A percentile compares a stretch with the other conserved stretches of the same genome.
Evolutionary conservation across 1,140 invertebrate species (phyloP).

Genomic region (Pachypsylla venusta): DNA sequence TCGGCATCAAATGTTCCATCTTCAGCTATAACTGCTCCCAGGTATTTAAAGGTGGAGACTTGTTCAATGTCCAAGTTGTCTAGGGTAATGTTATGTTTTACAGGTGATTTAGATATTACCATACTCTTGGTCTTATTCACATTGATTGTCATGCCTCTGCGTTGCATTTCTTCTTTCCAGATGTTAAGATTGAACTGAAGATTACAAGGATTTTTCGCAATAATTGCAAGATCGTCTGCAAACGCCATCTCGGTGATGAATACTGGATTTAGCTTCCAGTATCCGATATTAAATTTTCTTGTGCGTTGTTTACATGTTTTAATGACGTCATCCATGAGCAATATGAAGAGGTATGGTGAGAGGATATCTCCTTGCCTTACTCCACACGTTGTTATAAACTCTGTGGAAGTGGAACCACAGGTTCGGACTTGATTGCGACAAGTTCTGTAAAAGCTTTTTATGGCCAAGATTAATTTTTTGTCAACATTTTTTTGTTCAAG

Average conservation of each 20-base stretch:
- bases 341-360: not conserved
- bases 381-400: not conserved
- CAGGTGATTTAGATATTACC: not conserved
- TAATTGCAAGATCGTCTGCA: not conserved
- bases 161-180: not conserved
- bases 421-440: not conserved
- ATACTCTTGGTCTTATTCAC: not conserved
- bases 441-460: not conserved
- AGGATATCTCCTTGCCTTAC: not conserved
- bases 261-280: slow-evolving; percentile 1
- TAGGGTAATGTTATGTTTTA: not conserved
- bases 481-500: not conserved
- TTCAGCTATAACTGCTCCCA: not conserved
- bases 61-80: not conserved
- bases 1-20: not conserved
- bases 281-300: not conserved
- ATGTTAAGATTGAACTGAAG: not conserved
- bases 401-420: not conserved
- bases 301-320: slow-evolving; percentile 5
- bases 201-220: not conserved
- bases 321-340: not conserved
- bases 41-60: not conserved
- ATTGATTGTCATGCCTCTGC: not conserved
- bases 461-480: not conserved
- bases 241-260: not conserved